A percentile compares a stretch with the other conserved stretches of the same genome.
Evolutionary conservation across 2,113 vertebrate species (phyloP).

Genomic region (Orientallactaga bullata): DNA sequence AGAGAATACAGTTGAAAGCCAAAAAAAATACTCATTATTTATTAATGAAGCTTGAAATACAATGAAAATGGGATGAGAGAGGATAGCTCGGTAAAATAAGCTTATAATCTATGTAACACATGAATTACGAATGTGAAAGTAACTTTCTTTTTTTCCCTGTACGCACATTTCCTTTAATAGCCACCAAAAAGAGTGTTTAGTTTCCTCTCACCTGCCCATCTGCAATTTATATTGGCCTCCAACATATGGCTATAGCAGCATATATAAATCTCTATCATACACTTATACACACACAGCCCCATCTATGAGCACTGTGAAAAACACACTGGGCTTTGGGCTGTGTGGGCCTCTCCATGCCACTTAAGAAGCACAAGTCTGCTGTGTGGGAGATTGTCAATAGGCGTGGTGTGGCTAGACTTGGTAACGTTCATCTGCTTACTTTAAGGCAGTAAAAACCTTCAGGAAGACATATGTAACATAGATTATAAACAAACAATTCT

Average conservation of each 20-base stretch:
- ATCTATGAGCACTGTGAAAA: conserved; percentile 18
- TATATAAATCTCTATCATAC: no score
- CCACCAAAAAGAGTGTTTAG: neutral
- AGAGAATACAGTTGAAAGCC: neutral
- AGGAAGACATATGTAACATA: conserved; percentile 5
- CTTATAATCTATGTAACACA: neutral
- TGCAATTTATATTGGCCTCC: neutral
- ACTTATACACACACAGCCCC: conserved; percentile 61
- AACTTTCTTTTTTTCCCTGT: no score
- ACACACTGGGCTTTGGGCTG: neutral
- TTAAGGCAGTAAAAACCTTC: conserved; percentile 13
- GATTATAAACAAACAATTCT: neutral
- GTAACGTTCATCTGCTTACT: neutral
- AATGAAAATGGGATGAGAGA: neutral
- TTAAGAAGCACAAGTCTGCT: no score
- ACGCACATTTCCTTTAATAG: conserved; percentile 47
- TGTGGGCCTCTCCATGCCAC: neutral
- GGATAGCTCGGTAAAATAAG: neutral
- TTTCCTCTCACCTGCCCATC: neutral
- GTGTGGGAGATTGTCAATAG: no score
- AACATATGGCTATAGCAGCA: neutral
- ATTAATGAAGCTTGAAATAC: conserved; percentile 8
- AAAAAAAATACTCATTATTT: neutral
- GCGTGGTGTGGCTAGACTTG: neutral
- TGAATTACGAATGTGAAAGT: neutral